Evolutionary conservation across 2,113 vertebrate genomes (phyloP).

Genomic region (Salvelinus alpinus): DNA sequence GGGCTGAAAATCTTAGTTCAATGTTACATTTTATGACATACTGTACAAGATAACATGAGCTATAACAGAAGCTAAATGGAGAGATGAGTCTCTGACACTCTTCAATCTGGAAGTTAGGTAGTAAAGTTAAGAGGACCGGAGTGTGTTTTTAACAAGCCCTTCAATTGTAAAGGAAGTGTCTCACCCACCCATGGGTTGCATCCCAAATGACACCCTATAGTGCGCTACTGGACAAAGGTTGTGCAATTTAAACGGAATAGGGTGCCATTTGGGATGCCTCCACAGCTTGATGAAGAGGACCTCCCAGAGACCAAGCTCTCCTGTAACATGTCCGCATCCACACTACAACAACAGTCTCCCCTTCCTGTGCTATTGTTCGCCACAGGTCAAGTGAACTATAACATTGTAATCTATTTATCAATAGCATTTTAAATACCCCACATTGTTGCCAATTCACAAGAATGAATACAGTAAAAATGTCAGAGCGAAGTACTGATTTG

Average conservation of each 20-base stretch:
- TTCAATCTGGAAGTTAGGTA: not conserved
- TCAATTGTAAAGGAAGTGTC: not conserved
- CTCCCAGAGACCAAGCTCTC: slow-evolving; percentile 18
- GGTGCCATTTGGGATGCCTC: too few relatives aligned
- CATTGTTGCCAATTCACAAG: slow-evolving; percentile 8
- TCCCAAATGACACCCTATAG: too few relatives aligned
- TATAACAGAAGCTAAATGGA: not conserved
- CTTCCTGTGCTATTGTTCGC: slow-evolving; percentile 57
- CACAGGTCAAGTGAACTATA: slow-evolving; percentile 21
- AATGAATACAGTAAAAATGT: slow-evolving; percentile 11
- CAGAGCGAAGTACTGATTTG: not conserved
- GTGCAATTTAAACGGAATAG: too few relatives aligned
- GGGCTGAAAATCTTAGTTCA: too few relatives aligned
- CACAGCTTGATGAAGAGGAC: not conserved
- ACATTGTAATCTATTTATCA: slow-evolving; percentile 21
- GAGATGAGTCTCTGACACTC: not conserved
- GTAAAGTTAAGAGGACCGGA: too few relatives aligned
- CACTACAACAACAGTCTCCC: slow-evolving; percentile 1
- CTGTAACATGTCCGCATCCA: slow-evolving; percentile 1
- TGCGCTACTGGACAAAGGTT: too few relatives aligned
- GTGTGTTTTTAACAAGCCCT: not conserved
- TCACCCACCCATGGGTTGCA: not conserved
- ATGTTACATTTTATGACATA: too few relatives aligned
- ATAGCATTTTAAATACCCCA: slow-evolving; percentile 33
- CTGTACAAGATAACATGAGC: too few relatives aligned